Base-by-base conservation (phyloP, 2,797 vertebrate genomes). In the Orestias chungarensis region DNA sequence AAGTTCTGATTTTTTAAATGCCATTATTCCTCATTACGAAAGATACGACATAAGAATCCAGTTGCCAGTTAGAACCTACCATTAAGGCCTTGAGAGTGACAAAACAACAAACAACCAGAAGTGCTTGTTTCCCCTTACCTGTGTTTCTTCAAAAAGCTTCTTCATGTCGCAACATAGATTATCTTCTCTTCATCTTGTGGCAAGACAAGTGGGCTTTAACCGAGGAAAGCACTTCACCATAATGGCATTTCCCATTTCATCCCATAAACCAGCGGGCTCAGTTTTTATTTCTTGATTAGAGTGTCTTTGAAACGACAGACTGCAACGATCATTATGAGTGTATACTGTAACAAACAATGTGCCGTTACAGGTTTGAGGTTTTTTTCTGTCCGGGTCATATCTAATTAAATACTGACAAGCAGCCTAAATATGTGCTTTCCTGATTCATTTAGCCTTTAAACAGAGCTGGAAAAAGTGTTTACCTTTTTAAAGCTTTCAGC, bases 21-120 rank as follows among this genome's bases (percentile, higher is more conserved):
- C 87, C 91, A 90, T 93, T 91, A 88, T 78, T 81, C 71, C 80
- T 88, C 89, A 90, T 86, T 89, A 82, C 79, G 81, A 73, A 85
- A 89, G 85, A 80, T 79, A 81, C 85, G 66, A 87, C 79, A 75
- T 71, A 82, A 82, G 87, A 73, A 42, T 64, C 82, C 27, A 49
- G 83, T 75, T 85, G 81, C 86, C 78, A 76, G 84, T 80, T 62
- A 83, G 73, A 81, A 82, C 70, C 79, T 82, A 76, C 81, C 89
- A 86, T 91, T 86, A 82, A 71, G 83, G 65, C 73, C 85, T 86
- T 79, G 81, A 86, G 82, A 77, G 73, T 71, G 75, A 74, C 68
- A 29, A 74, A 75, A 75, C 50, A 27, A 46, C 44, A 75, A 80
- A 78, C 75, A 81, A 73, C 70, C 66, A 64, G 64, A 31, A 82